Conservation (phyloP, 2,888 invertebrate genomes). For the Drepanosiphum platanoidis region DNA sequence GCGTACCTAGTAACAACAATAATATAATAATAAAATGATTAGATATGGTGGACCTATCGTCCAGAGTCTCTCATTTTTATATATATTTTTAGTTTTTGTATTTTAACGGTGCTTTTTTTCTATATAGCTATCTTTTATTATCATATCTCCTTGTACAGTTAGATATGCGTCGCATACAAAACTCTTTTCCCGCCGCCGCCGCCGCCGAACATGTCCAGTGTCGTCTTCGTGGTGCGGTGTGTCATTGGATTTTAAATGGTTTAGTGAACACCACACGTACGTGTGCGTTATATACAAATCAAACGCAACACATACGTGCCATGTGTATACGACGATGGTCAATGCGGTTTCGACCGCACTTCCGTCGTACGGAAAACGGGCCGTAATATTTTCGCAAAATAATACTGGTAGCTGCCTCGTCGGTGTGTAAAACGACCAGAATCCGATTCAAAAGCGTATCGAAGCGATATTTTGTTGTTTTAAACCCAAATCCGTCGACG, state of each 20-base stretch:
- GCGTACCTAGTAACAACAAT: neutral
- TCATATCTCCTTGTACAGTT: slow-evolving; percentile 33
- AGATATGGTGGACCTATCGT: slow-evolving; percentile 36
- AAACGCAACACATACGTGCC: neutral
- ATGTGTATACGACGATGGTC: too few relatives aligned
- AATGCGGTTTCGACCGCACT: too few relatives aligned
- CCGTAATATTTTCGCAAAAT: too few relatives aligned
- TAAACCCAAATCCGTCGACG: too few relatives aligned
- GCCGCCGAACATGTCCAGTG: neutral
- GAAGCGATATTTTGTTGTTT: too few relatives aligned
- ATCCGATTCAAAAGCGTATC: too few relatives aligned
- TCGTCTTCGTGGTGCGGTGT: too few relatives aligned
- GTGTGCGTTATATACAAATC: neutral
- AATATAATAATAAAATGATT: slow-evolving; percentile 43
- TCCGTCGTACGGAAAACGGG: too few relatives aligned
- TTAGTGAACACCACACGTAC: neutral
- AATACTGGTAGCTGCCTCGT: too few relatives aligned
- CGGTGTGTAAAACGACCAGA: too few relatives aligned
- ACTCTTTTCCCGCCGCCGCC: neutral
- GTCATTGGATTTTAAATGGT: too few relatives aligned
- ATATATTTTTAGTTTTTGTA: slow-evolving; percentile 15
- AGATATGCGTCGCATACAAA: slow-evolving; percentile 27
- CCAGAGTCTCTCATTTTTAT: neutral
- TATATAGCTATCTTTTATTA: slow-evolving; percentile 8
- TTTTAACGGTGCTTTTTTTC: slow-evolving; percentile 55